These are phyloP conservation scores for Rhinoderma darwinii DNA, from an alignment of 2,113 vertebrate genomes.

Conservation along the genomic window DNA sequence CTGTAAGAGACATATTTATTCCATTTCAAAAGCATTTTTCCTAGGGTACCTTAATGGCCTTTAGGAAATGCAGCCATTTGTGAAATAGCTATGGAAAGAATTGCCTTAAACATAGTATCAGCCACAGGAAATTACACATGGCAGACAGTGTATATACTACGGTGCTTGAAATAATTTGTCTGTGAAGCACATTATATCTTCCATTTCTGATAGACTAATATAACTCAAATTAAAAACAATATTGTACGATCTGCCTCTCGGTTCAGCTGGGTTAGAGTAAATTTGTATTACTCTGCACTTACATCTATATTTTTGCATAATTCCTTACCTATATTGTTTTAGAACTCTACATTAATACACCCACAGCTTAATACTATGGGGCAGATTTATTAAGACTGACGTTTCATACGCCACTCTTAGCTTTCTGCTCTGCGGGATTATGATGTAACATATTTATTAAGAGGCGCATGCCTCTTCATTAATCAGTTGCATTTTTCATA, in stretches of 20 bases:
- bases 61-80: constrained; percentile 53
- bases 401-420: no score
- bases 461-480: no score
- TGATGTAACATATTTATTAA: no score
- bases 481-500: no score
- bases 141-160: constrained; percentile 26
- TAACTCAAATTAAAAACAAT: constrained; percentile 1
- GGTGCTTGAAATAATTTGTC: constrained; percentile 14
- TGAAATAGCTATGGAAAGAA: constrained; percentile 54
- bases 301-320: no score
- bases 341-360: no score
- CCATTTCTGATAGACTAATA: background rate
- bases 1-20: constrained; percentile 44
- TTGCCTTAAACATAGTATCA: constrained; percentile 51
- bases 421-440: no score
- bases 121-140: constrained; percentile 46
- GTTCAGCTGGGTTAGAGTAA: background rate
- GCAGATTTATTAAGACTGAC: no score
- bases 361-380: no score
- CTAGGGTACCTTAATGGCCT: constrained; percentile 48
- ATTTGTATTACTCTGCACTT: background rate
- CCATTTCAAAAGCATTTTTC: constrained; percentile 36
- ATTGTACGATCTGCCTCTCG: background rate
- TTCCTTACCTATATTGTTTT: no score
- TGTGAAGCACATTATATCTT: constrained; percentile 4